Base-by-base conservation (phyloP, 2,797 vertebrate genomes). In the Rhodeus uyekii region DNA sequence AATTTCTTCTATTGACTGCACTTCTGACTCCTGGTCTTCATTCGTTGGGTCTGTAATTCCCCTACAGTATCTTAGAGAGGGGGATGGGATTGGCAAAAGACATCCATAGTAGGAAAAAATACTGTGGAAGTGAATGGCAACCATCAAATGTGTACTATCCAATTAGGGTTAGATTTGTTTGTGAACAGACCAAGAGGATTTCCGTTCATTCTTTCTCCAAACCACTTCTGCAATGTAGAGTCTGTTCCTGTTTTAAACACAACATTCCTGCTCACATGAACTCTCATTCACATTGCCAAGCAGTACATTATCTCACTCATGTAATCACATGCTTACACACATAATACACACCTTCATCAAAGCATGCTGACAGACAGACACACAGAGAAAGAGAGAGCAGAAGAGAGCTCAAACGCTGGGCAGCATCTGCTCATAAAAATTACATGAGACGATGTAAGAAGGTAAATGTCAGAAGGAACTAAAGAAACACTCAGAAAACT, bases 401-500 rank as follows among this genome's bases (percentile, higher is more conserved):
- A 53, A 18, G 34, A 48, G 34, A 16, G 38, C 50, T 46, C 48
- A 80, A 79, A 80, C 64, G 71, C 50, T 12, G 27, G 42, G 61
- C 38, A 46, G 53, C 34, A 18, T 34, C 46, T 42, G 65, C 73
- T 76, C 73, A 81, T 84, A 77, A 71, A 81, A 63, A 44, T 81
- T 77, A 77, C 72, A 68, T 80, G 78, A 80, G 78, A 32, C 8
- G 12, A 76, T 76, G 39, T 64, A 48, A 46, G 55, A 58, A 60
- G 69, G 73, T 73, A 86, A 77, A 81, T 86, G 81, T 83, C 84
- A 86, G 61, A 46, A 32, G 29, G 44, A 81, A 46, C 29, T 48
- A 46, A 68, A 76, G 27, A 44, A 42, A 75, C 61, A 65, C 36
- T 65, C 48, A 65, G 53, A 80, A 44, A 80, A 65, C 32, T 48